These are phyloP conservation scores for Philereme transversata DNA, from an alignment of 2,888 invertebrate species.

Conservation along the genomic window DNA sequence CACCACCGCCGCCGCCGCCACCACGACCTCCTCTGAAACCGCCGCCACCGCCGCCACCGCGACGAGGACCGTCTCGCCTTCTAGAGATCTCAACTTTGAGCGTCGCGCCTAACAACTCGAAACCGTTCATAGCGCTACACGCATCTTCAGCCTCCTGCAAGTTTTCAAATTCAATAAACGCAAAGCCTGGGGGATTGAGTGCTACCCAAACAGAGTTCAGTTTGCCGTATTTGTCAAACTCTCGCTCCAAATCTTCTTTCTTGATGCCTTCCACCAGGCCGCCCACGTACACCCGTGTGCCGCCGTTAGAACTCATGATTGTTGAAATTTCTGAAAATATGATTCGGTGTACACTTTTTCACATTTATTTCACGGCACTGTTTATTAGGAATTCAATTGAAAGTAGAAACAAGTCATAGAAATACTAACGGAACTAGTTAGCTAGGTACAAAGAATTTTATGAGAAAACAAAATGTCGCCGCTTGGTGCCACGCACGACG, in stretches of 20 bases:
- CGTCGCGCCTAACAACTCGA: conserved; percentile 93
- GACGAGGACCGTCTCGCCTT: conserved; percentile 89
- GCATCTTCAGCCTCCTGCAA: conserved; percentile 95
- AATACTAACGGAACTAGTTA: conserved; percentile 49
- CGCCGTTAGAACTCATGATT: conserved; percentile 81
- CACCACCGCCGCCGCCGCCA: conserved; percentile 73
- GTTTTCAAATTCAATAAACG: conserved; percentile 96
- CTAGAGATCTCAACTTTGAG: conserved; percentile 94
- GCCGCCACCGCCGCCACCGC: conserved; percentile 79
- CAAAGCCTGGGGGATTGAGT: conserved; percentile 97
- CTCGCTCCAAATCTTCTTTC: conserved; percentile 95
- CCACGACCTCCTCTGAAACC: conserved; percentile 78
- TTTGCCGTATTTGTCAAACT: conserved; percentile 96
- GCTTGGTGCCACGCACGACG: conserved; percentile 79
- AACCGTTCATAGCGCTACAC: conserved; percentile 94
- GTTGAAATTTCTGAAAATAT: conserved; percentile 49
- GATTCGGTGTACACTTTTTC: conserved; percentile 16
- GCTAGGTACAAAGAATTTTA: conserved; percentile 68
- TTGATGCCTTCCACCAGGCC: conserved; percentile 94
- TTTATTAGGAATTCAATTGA: not conserved
- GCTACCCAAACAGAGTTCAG: conserved; percentile 97
- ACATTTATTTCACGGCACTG: conserved; percentile 3
- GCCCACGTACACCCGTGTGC: conserved; percentile 95
- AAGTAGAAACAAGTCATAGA: conserved; percentile 8
- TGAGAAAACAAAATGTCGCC: conserved; percentile 80